These are phyloP conservation scores for Larimichthys polyactis DNA, from an alignment of 2,113 vertebrate species.

Conservation along the genomic window DNA sequence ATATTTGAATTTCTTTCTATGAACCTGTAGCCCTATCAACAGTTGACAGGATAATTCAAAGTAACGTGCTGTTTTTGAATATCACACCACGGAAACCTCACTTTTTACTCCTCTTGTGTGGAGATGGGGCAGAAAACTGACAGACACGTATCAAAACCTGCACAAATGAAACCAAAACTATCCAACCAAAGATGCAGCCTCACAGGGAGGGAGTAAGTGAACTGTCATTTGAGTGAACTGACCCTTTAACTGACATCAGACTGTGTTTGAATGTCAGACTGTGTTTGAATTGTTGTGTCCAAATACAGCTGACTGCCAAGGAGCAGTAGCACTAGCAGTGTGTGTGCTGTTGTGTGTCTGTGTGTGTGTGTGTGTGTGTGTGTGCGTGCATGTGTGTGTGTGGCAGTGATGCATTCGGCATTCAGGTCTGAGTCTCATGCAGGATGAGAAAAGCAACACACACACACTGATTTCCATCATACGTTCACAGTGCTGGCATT, in stretches of 20 bases:
- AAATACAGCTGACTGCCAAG: slow-evolving; percentile 3
- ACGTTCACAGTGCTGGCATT: slow-evolving; percentile 3
- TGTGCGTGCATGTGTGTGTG: neutral
- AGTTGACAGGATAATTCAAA: too few relatives aligned
- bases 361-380: neutral
- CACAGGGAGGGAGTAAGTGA: too few relatives aligned
- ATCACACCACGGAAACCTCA: too few relatives aligned
- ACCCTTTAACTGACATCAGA: neutral
- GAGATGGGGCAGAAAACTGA: too few relatives aligned
- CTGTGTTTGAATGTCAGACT: neutral
- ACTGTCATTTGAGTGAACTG: too few relatives aligned
- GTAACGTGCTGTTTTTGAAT: too few relatives aligned
- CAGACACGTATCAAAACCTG: neutral
- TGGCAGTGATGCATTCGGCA: slow-evolving; percentile 5
- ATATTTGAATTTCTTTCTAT: too few relatives aligned
- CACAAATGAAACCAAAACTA: neutral
- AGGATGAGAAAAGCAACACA: slow-evolving; percentile 2
- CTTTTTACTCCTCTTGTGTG: too few relatives aligned
- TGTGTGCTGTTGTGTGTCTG: neutral
- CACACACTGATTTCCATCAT: slow-evolving; percentile 13
- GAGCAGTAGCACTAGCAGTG: neutral
- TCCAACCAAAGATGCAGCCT: neutral
- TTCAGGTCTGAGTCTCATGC: slow-evolving; percentile 17
- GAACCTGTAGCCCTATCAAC: too few relatives aligned
- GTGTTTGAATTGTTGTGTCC: neutral